Conservation (phyloP, 2,888 invertebrate genomes). For the Chymomyza amoena region DNA sequence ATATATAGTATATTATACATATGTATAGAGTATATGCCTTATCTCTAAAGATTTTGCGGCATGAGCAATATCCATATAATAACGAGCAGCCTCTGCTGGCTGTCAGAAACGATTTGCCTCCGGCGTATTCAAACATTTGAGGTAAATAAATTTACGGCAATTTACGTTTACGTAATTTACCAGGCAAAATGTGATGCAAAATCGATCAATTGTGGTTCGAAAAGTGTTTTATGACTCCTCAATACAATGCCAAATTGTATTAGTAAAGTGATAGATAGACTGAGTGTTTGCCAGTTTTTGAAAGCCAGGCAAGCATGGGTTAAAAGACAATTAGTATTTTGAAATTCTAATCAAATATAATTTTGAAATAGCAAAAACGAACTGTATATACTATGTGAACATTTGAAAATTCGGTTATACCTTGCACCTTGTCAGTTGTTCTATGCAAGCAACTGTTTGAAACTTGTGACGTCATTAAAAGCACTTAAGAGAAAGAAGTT, state of each 20-base stretch:
- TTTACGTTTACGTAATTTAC: neutral
- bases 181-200: neutral
- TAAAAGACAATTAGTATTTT: too few relatives aligned
- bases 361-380: too few relatives aligned
- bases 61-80: neutral
- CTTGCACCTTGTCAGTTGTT: too few relatives aligned
- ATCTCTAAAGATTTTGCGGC: neutral
- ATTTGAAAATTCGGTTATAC: too few relatives aligned
- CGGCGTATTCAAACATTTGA: neutral
- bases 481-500: too few relatives aligned
- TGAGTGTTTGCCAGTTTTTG: neutral
- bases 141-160: conserved; percentile 1
- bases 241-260: neutral
- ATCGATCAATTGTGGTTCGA: neutral
- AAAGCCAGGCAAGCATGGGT: too few relatives aligned
- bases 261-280: neutral
- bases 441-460: too few relatives aligned
- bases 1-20: too few relatives aligned
- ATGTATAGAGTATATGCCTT: neutral
- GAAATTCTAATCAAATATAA: too few relatives aligned
- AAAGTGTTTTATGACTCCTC: neutral
- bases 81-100: neutral
- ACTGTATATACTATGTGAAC: too few relatives aligned
- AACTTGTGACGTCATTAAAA: too few relatives aligned
- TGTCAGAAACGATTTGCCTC: neutral